Evolutionary conservation across 1,140 invertebrate genomes (phyloP).

Genomic region (Aleiodes sp.): DNA sequence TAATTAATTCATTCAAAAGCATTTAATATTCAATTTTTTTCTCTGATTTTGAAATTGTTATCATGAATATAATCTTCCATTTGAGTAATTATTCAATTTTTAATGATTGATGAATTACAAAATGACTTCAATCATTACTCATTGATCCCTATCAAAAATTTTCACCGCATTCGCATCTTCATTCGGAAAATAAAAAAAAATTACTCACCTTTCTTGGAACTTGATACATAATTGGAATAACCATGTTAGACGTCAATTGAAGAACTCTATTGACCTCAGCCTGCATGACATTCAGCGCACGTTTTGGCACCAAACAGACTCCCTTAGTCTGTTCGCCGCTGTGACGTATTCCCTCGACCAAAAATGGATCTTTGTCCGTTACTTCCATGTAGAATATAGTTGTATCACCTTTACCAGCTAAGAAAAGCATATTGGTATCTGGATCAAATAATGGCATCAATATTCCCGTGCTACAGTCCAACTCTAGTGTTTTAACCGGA

Average conservation of each 20-base stretch:
- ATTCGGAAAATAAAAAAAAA: neutral
- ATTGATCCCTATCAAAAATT: too few species aligned
- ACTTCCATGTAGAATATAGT: slow-evolving; percentile 89
- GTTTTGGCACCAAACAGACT: slow-evolving; percentile 89
- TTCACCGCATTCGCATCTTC: neutral
- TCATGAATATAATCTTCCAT: too few species aligned
- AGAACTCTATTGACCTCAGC: slow-evolving; percentile 92
- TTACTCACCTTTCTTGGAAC: slow-evolving; percentile 83
- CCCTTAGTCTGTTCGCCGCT: slow-evolving; percentile 91
- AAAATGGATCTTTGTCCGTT: slow-evolving; percentile 82
- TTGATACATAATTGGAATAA: slow-evolving; percentile 93
- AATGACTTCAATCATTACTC: too few species aligned
- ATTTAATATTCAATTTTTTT: too few species aligned
- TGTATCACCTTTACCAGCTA: slow-evolving; percentile 92
- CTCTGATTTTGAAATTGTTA: too few species aligned
- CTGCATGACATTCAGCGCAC: slow-evolving; percentile 92
- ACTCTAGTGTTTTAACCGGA: slow-evolving; percentile 79
- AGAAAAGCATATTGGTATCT: slow-evolving; percentile 93
- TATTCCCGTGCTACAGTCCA: slow-evolving; percentile 91
- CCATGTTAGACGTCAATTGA: slow-evolving; percentile 83
- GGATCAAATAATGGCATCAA: slow-evolving; percentile 89
- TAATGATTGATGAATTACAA: too few species aligned
- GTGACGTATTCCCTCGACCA: slow-evolving; percentile 85
- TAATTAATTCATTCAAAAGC: too few species aligned
- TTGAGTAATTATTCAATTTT: too few species aligned